phyloP scores from a whole-genome alignment of 2,888 invertebrate species.

The Agelastica alni region DNA sequence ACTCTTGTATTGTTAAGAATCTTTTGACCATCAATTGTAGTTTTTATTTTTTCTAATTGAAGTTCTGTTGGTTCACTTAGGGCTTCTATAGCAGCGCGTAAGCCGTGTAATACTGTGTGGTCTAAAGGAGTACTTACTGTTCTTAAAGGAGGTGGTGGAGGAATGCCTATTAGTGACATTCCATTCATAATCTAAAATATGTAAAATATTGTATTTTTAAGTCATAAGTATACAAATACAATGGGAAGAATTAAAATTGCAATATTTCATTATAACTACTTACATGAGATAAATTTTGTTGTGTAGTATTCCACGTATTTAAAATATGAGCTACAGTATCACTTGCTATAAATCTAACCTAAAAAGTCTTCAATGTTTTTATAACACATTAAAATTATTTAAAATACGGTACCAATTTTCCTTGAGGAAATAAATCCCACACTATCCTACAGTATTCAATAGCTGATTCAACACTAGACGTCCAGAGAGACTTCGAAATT shows the following conservation, averaged over 20 bases:
- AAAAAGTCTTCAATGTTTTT: constrained; percentile 22
- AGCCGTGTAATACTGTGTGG: constrained; percentile 77
- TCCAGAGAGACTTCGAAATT: constrained; percentile 93
- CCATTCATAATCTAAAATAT: constrained; percentile 74
- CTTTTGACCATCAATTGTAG: constrained; percentile 48
- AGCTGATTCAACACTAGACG: constrained; percentile 91
- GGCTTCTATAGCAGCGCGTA: constrained; percentile 84
- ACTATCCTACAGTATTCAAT: constrained; percentile 96
- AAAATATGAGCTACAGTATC: constrained; percentile 83
- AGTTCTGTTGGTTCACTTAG: constrained; percentile 80
- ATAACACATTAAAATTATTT: neutral
- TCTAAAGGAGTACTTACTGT: constrained; percentile 64
- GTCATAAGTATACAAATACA: too few relatives aligned
- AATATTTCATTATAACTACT: too few relatives aligned
- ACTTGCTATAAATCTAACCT: constrained; percentile 85
- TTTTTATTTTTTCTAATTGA: constrained; percentile 64
- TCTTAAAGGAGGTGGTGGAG: constrained; percentile 55
- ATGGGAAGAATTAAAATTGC: too few relatives aligned
- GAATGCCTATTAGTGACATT: constrained; percentile 79
- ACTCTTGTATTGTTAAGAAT: constrained; percentile 72
- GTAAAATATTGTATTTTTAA: neutral
- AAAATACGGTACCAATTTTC: constrained; percentile 69
- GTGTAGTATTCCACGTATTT: constrained; percentile 80
- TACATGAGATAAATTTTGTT: constrained; percentile 87
- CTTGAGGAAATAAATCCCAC: constrained; percentile 94